Base-by-base conservation (phyloP, 2,888 invertebrate species). In the Drosophila siamana region DNA sequence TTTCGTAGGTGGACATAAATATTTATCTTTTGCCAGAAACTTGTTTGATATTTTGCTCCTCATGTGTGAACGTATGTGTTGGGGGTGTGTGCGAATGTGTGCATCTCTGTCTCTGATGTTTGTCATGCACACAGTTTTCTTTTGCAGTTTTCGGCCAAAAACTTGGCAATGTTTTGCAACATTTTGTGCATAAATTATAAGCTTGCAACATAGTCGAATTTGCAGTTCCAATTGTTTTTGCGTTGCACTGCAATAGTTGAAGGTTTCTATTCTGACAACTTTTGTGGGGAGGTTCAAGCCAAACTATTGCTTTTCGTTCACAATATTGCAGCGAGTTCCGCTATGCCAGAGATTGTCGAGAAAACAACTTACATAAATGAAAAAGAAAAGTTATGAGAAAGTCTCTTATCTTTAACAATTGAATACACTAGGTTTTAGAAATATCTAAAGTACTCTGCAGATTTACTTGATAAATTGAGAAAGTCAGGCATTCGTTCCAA, bases 21-120 rank as follows among this genome's bases (percentile, higher is more conserved):
- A 85, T 85, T 85, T 85, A 85, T 85, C 84, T 85, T 86, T 86
- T 86, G 81, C 83, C 83, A 83, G 69, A 83, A 86, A 83, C 83
- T 83, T 83, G 83, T 74, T 80, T 86, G 83, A 86, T 86, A 86
- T 83, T 86, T 86, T 76, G 69, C 72, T 61, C 61, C 68, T 43
- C 41, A 33, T 26, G 30, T 28, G 54, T 43, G 22, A 43, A 28
- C 36, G 47, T 63, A 56, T 63, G 43, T 52, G 33, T 47, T 60
- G 19, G n/a, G 9, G 55, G 1, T 54, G 33, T 54, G 11, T 22
- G n/a, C n/a, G 26, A 28, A n/a, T 38, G 57, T 62, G 43, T 69
- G 46, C 33, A 24, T 51, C 50, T 47, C 52, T 64, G 56, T 22
- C 33, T 28, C 65, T 59, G 38, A 68, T 80, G 78, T 74, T 80